Base-by-base conservation (phyloP, 2,797 vertebrate species). In the Miichthys miiuy region DNA sequence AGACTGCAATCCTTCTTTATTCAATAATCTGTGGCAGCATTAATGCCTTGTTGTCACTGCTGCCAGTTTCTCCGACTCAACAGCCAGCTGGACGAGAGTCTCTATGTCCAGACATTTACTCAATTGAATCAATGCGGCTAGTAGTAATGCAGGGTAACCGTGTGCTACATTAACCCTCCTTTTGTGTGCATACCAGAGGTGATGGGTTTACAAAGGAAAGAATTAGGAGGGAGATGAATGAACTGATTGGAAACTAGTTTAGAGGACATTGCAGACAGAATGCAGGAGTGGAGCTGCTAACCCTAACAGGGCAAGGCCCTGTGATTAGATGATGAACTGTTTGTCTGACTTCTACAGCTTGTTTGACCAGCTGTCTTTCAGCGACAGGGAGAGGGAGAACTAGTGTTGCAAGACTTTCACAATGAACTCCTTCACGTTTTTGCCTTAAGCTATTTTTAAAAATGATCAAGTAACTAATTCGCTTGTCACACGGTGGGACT, bases 291-390 rank as follows among this genome's bases (percentile, higher is more conserved):
- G 67, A 55, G 77, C 54, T 51, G 47, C 44, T 18, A 54, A 60
- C 57, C 72, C 3, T n/a, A n/a, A n/a, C n/a, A 21, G 46, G 67
- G 61, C 60, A 48, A 50, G 70, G 54, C 54, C 65, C 51, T 68
- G 63, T 54, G 71, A 87, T 81, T 42, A 52, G 57, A 79, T 81
- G 70, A 69, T 63, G 61, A 78, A n/a, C 46, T 79, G 80, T 87
- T 84, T 81, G 77, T 76, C 5, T 73, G 67, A 73, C 56, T 67
- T 78, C 70, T 77, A 2, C 55, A 75, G 74, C 88, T 83, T 87
- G 89, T 93, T 90, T 85, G 79, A 90, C 90, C 84, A 88, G 92
- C 89, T 91, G 81, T 81, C 54, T 72, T 70, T 56, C 66, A 62
- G 42, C 69, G 61, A 82, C 72, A 79, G 30, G 48, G 68, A 77